Evolutionary conservation across 2,888 invertebrate genomes (phyloP), one percentile per base, ranked within the genome.

Genomic region (Platycheirus albimanus): DNA sequence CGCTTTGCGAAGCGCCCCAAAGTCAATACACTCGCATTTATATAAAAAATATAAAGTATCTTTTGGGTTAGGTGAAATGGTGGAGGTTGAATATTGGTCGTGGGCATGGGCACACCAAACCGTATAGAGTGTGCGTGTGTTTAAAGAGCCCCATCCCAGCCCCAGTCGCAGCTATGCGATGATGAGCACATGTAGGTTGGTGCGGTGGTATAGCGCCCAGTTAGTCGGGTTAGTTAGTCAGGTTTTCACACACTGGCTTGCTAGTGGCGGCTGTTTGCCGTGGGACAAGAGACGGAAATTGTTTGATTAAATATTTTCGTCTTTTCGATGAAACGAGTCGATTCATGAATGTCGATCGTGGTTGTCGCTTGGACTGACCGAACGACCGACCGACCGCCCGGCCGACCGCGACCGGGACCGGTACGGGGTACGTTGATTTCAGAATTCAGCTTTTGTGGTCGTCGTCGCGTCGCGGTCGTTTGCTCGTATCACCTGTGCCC

Each of bases 161-260:
- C 45, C 19, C 19, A 19, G 36, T 36, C 11, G n/a, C 15, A 43
- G 10, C 41, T 43, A n/a, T n/a, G 28, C 20, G 10, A 28, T 75
- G 75, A 74, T 69, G 76, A 61, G 52, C 70, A 52, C 61, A 61
- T 61, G 30, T 61, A 64, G 43, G 56, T 24, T 24, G 24, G 3
- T 24, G 24, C n/a, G n/a, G n/a, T n/a, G n/a, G n/a, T 64, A 69
- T 51, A 76, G 54, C 38, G 67, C 74, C 66, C 33, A 67, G 75
- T 75, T 69, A 74, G 30, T 77, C 81, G 63, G 61, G 61, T 77
- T 67, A 72, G 74, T 74, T 63, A 80, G 33, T 77, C 77, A 69
- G 54, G 56, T 78, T 69, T 78, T 69, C 67, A 69, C 54, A 77
- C 64, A 70, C 56, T 64, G 36, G 13, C 33, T 36, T 33, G 30